A percentile compares a stretch with the other conserved stretches of the same genome.
These are phyloP conservation scores for Cyprinodon brontotheroides DNA, from an alignment of 2,113 vertebrate genomes.

Conservation along the genomic window DNA sequence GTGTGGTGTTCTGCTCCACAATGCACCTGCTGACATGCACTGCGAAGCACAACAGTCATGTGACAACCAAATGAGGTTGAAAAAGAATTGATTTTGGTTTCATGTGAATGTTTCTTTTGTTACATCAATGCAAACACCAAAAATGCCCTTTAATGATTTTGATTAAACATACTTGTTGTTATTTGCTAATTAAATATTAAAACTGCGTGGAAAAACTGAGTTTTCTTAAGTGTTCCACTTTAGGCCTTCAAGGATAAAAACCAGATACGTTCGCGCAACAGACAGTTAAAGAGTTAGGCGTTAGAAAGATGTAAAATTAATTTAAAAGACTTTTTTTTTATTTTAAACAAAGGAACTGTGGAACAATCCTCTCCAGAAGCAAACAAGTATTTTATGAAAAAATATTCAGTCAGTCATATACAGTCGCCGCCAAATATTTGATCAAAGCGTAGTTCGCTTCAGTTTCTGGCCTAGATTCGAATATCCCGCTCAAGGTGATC, in stretches of 20 bases:
- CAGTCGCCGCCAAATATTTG: too few relatives aligned
- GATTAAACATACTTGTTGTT: not conserved
- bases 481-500: too few relatives aligned
- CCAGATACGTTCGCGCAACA: too few relatives aligned
- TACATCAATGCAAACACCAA: not conserved
- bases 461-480: too few relatives aligned
- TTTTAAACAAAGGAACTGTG: not conserved
- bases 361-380: too few relatives aligned
- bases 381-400: too few relatives aligned
- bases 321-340: not conserved
- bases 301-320: too few relatives aligned
- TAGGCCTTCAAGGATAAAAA: not conserved
- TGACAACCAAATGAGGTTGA: slow-evolving; percentile 25
- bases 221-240: not conserved
- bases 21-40: slow-evolving; percentile 16
- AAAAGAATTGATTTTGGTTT: slow-evolving; percentile 8
- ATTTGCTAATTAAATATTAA: not conserved
- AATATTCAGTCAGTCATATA: too few relatives aligned
- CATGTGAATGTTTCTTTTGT: not conserved
- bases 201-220: not conserved
- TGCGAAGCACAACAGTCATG: slow-evolving; percentile 13
- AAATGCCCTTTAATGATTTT: not conserved
- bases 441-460: too few relatives aligned
- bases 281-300: too few relatives aligned
- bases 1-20: slow-evolving; percentile 9